Evolutionary conservation across 2,888 invertebrate genomes (phyloP).

Genomic region (Apocheima hispidaria): DNA sequence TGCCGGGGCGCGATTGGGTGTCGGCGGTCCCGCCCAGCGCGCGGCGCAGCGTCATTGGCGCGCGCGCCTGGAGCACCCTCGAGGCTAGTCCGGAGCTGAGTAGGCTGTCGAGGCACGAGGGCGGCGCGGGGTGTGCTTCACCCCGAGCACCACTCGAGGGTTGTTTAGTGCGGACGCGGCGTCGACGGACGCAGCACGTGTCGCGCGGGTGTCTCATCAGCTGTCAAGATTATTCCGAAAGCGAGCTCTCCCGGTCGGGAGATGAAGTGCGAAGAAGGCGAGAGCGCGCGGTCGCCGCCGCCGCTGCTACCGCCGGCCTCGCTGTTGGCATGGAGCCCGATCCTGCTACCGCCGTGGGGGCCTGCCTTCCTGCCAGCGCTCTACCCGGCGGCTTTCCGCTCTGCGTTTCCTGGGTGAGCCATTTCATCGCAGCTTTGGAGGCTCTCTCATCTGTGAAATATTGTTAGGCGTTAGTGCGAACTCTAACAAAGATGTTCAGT

Average conservation of each 20-base stretch:
- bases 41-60: constrained; percentile 69
- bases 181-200: constrained; percentile 83
- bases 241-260: constrained; percentile 83
- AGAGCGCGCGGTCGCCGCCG: constrained; percentile 73
- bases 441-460: constrained; percentile 27
- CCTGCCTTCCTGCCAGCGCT: constrained; percentile 90
- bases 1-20: constrained; percentile 67
- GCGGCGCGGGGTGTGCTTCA: constrained; percentile 84
- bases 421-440: too few species aligned
- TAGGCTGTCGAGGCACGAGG: constrained; percentile 84
- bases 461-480: constrained; percentile 36
- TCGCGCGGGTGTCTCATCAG: constrained; percentile 66
- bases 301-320: constrained; percentile 87
- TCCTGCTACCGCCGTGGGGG: constrained; percentile 91
- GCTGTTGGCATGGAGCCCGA: constrained; percentile 91
- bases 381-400: constrained; percentile 90
- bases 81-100: constrained; percentile 77
- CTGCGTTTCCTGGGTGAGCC: constrained; percentile 92
- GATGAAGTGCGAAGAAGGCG: constrained; percentile 83
- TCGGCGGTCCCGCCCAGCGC: constrained; percentile 72
- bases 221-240: constrained; percentile 83
- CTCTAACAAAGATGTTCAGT: background rate
- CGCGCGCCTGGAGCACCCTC: constrained; percentile 80
- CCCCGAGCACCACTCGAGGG: constrained; percentile 86
- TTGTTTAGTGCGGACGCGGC: constrained; percentile 84